These are phyloP conservation scores for Ochotona princeps DNA, from an alignment of 2,113 vertebrate species.

Conservation along the genomic window DNA sequence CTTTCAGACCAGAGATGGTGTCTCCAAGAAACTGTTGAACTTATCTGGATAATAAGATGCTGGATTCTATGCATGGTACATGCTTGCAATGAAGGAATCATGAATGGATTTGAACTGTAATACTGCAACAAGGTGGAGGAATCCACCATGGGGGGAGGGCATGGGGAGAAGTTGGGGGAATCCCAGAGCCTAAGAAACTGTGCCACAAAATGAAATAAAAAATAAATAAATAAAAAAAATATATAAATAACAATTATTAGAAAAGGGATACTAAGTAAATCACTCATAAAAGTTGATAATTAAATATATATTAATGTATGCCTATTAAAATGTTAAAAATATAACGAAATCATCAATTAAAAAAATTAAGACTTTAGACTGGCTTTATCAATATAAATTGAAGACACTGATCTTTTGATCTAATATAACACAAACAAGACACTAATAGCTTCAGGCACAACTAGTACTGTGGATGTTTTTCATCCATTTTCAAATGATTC, in stretches of 20 bases:
- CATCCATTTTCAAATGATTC: conserved; percentile 35
- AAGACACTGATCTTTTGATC: not conserved
- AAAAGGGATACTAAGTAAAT: not conserved
- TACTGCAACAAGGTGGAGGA: no score
- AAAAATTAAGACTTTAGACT: not conserved
- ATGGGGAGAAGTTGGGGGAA: no score
- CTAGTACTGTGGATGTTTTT: not conserved
- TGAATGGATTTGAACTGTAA: no score
- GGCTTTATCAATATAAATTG: not conserved
- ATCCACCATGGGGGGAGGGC: no score
- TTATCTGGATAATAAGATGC: no score
- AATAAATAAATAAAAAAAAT: not conserved
- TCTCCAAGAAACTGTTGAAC: no score
- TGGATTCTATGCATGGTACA: no score
- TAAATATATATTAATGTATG: not conserved
- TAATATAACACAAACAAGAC: not conserved
- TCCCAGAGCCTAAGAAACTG: no score
- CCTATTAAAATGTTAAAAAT: conserved; percentile 14
- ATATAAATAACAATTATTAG: not conserved
- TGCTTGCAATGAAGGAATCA: no score
- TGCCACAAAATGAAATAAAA: not conserved
- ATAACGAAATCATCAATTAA: not conserved
- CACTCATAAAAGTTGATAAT: not conserved
- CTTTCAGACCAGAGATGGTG: no score
- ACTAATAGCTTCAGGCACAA: not conserved